These are phyloP conservation scores for Geococcyx californianus DNA, from an alignment of 2,113 vertebrate genomes.

Conservation along the genomic window DNA sequence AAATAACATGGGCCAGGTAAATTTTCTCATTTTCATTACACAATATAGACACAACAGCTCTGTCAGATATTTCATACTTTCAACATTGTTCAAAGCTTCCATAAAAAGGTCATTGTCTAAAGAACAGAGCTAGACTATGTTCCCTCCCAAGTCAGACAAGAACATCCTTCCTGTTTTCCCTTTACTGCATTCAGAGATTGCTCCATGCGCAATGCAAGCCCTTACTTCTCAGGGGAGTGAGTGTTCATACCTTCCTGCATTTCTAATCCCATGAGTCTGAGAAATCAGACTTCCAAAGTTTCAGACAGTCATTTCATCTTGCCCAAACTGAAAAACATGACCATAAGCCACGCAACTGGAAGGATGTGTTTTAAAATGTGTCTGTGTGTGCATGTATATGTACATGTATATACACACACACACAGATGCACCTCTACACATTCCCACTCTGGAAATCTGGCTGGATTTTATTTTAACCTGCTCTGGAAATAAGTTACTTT, in stretches of 20 bases:
- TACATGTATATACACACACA: neutral
- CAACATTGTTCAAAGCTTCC: neutral
- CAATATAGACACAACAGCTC: neutral
- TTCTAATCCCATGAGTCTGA: slow-evolving; percentile 36
- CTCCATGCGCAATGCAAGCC: neutral
- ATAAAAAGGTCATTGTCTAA: neutral
- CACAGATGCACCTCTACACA: neutral
- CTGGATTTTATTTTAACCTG: neutral
- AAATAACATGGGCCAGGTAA: slow-evolving; percentile 73
- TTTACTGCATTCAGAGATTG: neutral
- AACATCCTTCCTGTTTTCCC: neutral
- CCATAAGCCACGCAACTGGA: neutral
- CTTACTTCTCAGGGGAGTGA: neutral
- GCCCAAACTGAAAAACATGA: neutral
- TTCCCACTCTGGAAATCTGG: neutral
- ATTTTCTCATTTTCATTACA: slow-evolving; percentile 61
- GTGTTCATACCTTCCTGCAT: neutral
- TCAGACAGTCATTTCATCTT: neutral
- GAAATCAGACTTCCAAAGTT: neutral
- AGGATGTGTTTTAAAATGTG: neutral
- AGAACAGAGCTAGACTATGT: neutral
- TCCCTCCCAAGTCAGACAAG: neutral
- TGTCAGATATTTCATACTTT: neutral
- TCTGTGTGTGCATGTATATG: rapidly evolving
- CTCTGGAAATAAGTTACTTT: neutral